Evolutionary conservation across 2,888 invertebrate genomes (phyloP), one percentile per base, ranked within the genome.

Genomic region (Bellardia pandia): DNA sequence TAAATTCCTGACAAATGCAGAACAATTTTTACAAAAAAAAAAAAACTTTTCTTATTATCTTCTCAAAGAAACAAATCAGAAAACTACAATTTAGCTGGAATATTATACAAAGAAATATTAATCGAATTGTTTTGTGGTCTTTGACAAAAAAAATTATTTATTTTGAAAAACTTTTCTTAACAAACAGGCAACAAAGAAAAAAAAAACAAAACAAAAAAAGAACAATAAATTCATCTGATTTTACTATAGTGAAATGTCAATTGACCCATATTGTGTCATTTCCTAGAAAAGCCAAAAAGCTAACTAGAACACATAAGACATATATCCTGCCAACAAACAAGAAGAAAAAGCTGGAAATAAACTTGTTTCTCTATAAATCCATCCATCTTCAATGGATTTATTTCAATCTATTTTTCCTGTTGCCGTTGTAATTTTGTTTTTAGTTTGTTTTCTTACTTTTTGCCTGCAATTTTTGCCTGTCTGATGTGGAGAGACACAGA

Each of bases 211-310:
- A 23, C 1, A 23, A 23, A 1, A 23, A 23, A 68, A n/a, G 23
- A 23, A 23, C 1, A 23, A 23, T 23, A 23, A 23, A 68, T 74
- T 68, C 40, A 48, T 75, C 58, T 37, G 37, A 7, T 23, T 40
- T 13, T 30, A 4, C 58, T 76, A 60, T 16, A 33, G 37, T 68
- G 58, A 82, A 82, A 76, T 76, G 40, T 62, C 82, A 69, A 62
- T 83, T 83, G 82, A 83, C 51, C 82, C 53, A 82, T 51, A 42
- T 76, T 75, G 62, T 7, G 13, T 13, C 40, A 51, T 53, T 62
- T 69, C 30, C n/a, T 37, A 30, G 56, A 53, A 40, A 56, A 53
- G 51, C 40, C n/a, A 40, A 71, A 60, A 71, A 9, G 30, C 56
- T 53, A 40, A 42, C 42, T 0, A 13, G 1, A 30, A 77, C 4